Evolutionary conservation across 2,888 invertebrate genomes (phyloP), one percentile per base, ranked within the genome.

Genomic region (Sicus ferrugineus): DNA sequence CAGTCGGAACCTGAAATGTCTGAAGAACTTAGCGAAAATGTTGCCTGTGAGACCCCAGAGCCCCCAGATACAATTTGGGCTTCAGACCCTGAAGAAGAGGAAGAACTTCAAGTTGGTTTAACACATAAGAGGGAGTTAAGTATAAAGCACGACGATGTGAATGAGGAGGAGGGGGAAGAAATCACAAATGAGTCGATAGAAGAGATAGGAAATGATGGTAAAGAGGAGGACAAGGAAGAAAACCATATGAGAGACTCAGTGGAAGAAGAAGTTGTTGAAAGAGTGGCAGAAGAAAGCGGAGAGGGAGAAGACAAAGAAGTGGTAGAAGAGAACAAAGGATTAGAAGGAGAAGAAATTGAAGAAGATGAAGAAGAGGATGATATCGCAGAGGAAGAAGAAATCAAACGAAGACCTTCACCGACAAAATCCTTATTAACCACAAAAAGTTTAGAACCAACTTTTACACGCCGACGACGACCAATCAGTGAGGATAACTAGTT

Each of bases 21-120:
- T 0, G 77, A 74, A 26, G 73, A 72, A 38, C 28, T n/a, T n/a
- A 69, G 70, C 68, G 68, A 74, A 2, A 72, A 72, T 28, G 38
- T 69, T 2, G 72, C 74, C 5, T 72, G 76, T 28, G 76, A 77
- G 59, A 76, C 75, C 3, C 77, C 78, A 2, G 79, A 81, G 50
- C 77, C 79, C 34, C 68, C 87, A 67, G 78, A 86, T 11, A 87
- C 87, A 42, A 87, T 87, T 76, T 89, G 89, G 89, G 87, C 74
- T 19, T 75, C 76, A 52, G 80, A 80, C 50, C 70, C 77, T 1
- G 81, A 83, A 67, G 78, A 81, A 19, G 79, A 80, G 62, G 81
- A 80, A 28, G 74, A 76, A 28, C 1, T 14, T 19, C 46, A 23
- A 3, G 46, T 16, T 16, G 9, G 34, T 9, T 21, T 59, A 3